Base-by-base conservation (phyloP, 2,113 vertebrate genomes). In the Loxodonta africana region DNA sequence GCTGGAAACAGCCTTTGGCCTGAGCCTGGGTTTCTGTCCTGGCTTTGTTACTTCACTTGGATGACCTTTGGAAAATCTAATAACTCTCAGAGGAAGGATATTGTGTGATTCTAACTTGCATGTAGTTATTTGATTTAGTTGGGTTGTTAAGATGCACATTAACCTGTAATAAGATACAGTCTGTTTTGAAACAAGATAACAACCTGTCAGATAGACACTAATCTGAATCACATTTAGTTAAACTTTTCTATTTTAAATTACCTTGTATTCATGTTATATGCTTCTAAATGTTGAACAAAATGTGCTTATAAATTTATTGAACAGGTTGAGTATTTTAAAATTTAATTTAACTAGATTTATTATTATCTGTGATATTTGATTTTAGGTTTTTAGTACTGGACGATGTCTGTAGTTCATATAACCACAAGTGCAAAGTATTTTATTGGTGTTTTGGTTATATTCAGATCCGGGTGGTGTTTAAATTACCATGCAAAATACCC, bases 271-370 rank as follows among this genome's bases (percentile, higher is more conserved):
- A 30, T 12, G 7, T 88, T 76, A 85, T 71, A 90, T 73, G 8
- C 63, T 44, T 92, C 9, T 82, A 51, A 74, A 83, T 86, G 37
- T 48, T 91, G 88, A 88, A 73, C 10, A 84, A 20, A 88, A 91
- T 44, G 20, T 94, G 25, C 93, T 94, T 83, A 25, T 94, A 30
- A 93, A 44, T 81, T 57, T 86, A 44, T 69, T 37, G 62, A 62
- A 63, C 33, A 48, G 46, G 37, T 60, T 53, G 86, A 53, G 15
- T 46, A 48, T 76, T 86, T 90, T 63, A 44, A 69, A 71, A 57
- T 67, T 51, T 91, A 41, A 44, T 60, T 44, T 83, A 28, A 76
- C 33, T 5, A 17, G 57, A 67, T 83, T 33, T 88, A n/a, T 69
- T 21, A 8, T 71, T 23, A 14, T 63, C 26, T 51, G 10, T 1